Percentiles rank a stretch among this genome's conserved stretches.
Evolutionary conservation across 2,113 vertebrate genomes (phyloP).

Genomic region (Sminthopsis crassicaudata): DNA sequence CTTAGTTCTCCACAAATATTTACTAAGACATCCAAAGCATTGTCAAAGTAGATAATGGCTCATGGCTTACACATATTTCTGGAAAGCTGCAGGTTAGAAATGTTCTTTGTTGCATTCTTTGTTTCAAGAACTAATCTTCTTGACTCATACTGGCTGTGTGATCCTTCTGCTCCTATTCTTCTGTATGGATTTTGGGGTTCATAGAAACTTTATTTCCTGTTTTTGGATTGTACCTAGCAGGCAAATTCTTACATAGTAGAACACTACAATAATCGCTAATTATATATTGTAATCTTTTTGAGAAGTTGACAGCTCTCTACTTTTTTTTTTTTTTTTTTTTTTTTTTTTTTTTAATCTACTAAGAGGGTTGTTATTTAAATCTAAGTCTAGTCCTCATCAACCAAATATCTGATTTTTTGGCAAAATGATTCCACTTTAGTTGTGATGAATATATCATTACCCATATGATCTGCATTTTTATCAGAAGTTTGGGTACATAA

Average conservation of each 20-base stretch:
- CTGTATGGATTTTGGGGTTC: not conserved
- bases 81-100: slow-evolving; percentile 14
- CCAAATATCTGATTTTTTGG: not conserved
- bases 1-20: slow-evolving; percentile 10
- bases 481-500: not conserved
- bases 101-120: not conserved
- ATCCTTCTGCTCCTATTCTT: not conserved
- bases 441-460: slow-evolving; percentile 4
- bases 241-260: not conserved
- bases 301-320: not conserved
- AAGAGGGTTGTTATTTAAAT: not conserved
- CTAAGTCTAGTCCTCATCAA: too few relatives aligned
- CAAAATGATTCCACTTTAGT: not conserved
- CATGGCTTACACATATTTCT: not conserved
- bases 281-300: not conserved
- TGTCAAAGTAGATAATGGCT: not conserved
- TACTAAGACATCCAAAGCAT: slow-evolving; percentile 21
- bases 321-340: not conserved
- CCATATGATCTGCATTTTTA: slow-evolving; percentile 26
- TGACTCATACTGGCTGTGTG: not conserved
- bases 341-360: not conserved
- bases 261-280: not conserved
- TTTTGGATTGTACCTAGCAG: not conserved
- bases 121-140: not conserved
- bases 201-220: not conserved